These are phyloP conservation scores for Craseonycteris thonglongyai DNA, from an alignment of 2,113 vertebrate species.

Conservation along the genomic window DNA sequence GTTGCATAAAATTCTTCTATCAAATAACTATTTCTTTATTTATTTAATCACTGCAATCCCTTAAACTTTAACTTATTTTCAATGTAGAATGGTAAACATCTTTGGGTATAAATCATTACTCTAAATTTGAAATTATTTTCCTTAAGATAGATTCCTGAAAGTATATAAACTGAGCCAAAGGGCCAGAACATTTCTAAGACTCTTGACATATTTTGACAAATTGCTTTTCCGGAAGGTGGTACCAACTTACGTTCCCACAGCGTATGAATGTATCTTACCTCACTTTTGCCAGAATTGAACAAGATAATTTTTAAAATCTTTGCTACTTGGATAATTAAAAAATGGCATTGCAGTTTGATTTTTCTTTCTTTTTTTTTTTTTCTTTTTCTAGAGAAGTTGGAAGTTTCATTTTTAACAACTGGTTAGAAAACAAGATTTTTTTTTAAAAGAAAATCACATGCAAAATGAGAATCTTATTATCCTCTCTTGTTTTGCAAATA, in stretches of 20 bases:
- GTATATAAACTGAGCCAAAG: background rate
- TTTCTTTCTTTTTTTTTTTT: constrained; percentile 32
- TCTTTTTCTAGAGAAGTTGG: constrained; percentile 30
- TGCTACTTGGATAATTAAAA: constrained; percentile 56
- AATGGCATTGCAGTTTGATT: constrained; percentile 30
- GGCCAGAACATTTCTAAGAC: background rate
- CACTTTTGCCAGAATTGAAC: background rate
- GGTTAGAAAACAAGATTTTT: constrained; percentile 8
- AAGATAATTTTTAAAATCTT: constrained; percentile 57
- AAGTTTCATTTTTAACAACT: constrained; percentile 9
- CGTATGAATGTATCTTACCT: background rate
- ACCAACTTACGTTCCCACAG: constrained; percentile 31
- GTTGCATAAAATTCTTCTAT: background rate
- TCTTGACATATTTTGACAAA: constrained; percentile 60
- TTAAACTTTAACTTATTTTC: constrained; percentile 31
- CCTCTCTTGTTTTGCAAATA: background rate
- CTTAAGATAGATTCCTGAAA: constrained; percentile 9
- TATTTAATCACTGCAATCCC: background rate
- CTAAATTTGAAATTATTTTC: constrained; percentile 34
- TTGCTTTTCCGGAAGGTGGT: constrained; percentile 27
- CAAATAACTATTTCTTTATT: background rate
- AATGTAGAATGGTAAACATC: background rate
- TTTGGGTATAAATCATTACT: constrained; percentile 40
- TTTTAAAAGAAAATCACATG: background rate
- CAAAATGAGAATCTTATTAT: constrained; percentile 39